Evolutionary conservation across 2,113 vertebrate genomes (phyloP), one percentile per base, ranked within the genome.

Genomic region (Gnathonemus longibarbis): DNA sequence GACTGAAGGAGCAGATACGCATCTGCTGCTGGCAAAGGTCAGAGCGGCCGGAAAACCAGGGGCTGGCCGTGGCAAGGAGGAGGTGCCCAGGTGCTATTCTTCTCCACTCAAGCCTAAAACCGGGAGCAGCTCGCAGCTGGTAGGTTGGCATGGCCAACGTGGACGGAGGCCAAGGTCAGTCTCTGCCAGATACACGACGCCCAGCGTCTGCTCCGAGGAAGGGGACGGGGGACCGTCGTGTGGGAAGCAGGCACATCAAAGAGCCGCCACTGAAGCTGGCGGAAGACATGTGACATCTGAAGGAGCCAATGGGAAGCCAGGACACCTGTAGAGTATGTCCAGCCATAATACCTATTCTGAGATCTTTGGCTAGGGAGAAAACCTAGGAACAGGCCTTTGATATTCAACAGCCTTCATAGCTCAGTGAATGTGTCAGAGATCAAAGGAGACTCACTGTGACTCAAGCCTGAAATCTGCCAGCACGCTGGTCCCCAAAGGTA

Each of bases 281-380:
- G n/a, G 74, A 42, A 42, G 83, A 48, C 39, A 84, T 45, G 83
- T 84, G 83, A 84, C 83, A n/a, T 48, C 42, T 84, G 45, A 84
- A 24, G 83, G 83, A 24, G 39, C 83, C 42, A 84, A 84, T 48
- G 45, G 42, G 42, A 84, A 84, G 45, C 45, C 5, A 2, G 83
- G 39, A 46, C 45, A 48, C 83, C 83, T 84, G 83, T 84, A 45
- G 83, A 84, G 83, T 84, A 7, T 56, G 85, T 87, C 49, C 85
- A 53, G 50, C 4, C 49, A 87, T 50, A 52, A 87, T 19, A 87
- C 49, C 48, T 87, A 53, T 39, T 48, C n/a, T 27, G 85, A 31
- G 50, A 87, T 53, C 49, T 53, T 87, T 52, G 50, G n/a, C 49
- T 35, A 53, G 0, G 39, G 39, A 84, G 83, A 48, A 84, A 45